phyloP scores from a whole-genome alignment of 2,113 vertebrate species.

The Pomatostomus ruficeps region DNA sequence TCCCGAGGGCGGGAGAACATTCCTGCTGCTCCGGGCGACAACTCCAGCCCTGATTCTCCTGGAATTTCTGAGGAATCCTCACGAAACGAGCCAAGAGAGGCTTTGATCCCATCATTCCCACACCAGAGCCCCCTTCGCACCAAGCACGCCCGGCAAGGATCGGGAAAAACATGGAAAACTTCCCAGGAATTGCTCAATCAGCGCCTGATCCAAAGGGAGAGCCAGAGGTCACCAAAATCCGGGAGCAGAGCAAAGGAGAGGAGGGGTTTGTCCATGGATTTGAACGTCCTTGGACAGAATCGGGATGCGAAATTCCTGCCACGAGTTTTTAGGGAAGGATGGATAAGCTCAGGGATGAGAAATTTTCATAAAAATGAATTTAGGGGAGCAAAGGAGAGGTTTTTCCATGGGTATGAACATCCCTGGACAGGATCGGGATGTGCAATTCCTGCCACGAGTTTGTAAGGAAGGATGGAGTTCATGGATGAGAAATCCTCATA shows the following conservation, averaged over 20 bases:
- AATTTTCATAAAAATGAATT: neutral
- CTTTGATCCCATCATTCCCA: too few species aligned
- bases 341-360: neutral
- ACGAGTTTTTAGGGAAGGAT: neutral
- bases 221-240: neutral
- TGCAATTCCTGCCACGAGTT: neutral
- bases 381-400: neutral
- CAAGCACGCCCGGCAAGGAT: neutral
- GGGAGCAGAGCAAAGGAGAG: neutral
- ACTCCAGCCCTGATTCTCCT: neutral
- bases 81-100: neutral
- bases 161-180: neutral
- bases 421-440: neutral
- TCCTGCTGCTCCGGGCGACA: neutral
- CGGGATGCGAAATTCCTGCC: neutral
- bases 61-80: neutral
- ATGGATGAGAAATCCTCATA: neutral
- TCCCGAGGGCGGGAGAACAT: neutral
- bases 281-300: neutral
- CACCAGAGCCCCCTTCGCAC: neutral
- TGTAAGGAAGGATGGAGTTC: neutral
- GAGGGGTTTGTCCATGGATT: neutral
- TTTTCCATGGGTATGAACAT: neutral
- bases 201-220: neutral
- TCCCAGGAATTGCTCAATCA: neutral